Base-by-base conservation (phyloP, 2,797 vertebrate genomes). In the Melanotaenia nigrans region DNA sequence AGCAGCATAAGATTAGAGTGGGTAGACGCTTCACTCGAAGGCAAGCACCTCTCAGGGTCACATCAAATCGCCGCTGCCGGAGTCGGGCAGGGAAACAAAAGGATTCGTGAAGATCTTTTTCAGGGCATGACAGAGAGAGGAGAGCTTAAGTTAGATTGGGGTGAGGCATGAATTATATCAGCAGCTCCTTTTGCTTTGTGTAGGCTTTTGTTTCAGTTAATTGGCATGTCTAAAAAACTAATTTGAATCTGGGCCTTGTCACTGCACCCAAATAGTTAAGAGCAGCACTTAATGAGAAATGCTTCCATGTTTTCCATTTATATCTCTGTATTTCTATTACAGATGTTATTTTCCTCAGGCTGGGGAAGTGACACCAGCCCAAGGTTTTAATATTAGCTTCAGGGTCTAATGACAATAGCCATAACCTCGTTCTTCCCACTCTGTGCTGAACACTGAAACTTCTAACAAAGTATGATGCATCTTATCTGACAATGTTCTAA, bases 141-240 rank as follows among this genome's bases (percentile, higher is more conserved):
- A 84, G 74, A 81, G 83, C 85, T 84, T 81, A 76, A 55, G 60
- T 77, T 77, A 65, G 80, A 84, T 71, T 73, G 75, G 65, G 78
- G 78, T 75, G 78, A 84, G 77, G 65, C 56, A 63, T 68, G 73
- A 81, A 87, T 89, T 82, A 83, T 55, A 79, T 68, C 70, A 55
- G 75, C 67, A 28, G 65, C 57, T 71, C 56, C 69, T 83, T 58
- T 77, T 86, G 62, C 83, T 68, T 63, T 36, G 18, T 65, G 74
- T 47, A 71, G 78, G 32, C 73, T 82, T 79, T 81, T 49, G 66
- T 89, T 89, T 91, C 86, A 90, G 86, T 83, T 88, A 89, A 78
- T 42, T 60, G 61, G 25, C 45, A 60, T 32, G 40, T 69, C 51
- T 35, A 61, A 61, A 65, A 1, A 20, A 51, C 63, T 49, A 65